phyloP scores from a whole-genome alignment of 1,140 invertebrate species.

The Ridgeia piscesae region DNA sequence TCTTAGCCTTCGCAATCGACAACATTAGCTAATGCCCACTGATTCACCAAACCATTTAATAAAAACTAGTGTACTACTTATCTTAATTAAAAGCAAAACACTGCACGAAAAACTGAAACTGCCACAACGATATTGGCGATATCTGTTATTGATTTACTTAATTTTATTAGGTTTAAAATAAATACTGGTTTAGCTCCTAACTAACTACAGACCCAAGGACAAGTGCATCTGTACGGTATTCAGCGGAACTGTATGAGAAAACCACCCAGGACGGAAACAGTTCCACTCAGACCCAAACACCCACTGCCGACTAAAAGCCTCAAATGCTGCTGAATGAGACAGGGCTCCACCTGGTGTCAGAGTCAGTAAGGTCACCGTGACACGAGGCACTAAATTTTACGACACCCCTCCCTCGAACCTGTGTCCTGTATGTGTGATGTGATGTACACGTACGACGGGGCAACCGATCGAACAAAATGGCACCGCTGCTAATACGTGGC shows the following conservation, averaged over 20 bases:
- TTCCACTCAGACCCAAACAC: neutral
- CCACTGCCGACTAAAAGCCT: neutral
- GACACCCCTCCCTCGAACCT: neutral
- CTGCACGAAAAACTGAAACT: neutral
- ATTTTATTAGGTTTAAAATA: neutral
- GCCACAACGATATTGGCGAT: too few species aligned
- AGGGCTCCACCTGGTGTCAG: neutral
- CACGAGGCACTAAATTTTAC: neutral
- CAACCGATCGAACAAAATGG: neutral
- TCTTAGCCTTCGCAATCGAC: neutral
- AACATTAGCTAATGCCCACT: neutral
- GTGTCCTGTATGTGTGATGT: neutral
- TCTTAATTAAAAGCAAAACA: neutral
- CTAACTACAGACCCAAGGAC: neutral
- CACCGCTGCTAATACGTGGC: neutral
- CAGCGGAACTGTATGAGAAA: neutral
- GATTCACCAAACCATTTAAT: too few species aligned
- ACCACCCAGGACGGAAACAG: neutral
- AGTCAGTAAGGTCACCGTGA: neutral
- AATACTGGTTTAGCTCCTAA: neutral
- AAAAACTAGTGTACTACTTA: too few species aligned
- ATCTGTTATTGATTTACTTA: neutral
- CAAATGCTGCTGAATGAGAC: neutral
- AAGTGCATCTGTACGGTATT: neutral
- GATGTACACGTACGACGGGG: neutral